Evolutionary conservation across 2,113 vertebrate genomes (phyloP), one percentile per base, ranked within the genome.

Genomic region (Euleptes europaea): DNA sequence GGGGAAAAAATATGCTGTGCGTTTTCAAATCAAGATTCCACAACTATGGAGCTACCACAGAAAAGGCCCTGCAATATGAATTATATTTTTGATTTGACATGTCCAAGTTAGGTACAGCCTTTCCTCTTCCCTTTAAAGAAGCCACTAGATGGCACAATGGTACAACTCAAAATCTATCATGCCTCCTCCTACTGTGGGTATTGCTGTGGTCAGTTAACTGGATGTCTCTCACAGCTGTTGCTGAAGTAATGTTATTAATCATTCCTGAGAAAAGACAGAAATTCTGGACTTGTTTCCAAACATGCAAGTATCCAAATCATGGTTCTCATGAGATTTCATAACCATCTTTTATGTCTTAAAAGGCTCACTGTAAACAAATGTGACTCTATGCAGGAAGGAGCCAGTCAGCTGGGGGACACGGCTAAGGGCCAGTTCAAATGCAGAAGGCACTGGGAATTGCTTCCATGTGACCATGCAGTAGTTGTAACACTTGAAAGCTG

Each of bases 101-200:
- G 51, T 21, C 57, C 17, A 66, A 31, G 10, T 28, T 47, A 63
- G 42, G 6, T 15, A n/a, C 4, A 80, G 31, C 26, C 14, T 54
- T 49, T 40, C 69, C 15, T 67, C 42, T 54, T 66, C 44, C 38
- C 11, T 26, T 35, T 19, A 67, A 35, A 10, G 40, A 67, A 47
- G 40, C 78, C 87, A 76, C 77, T 77, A 63, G 87, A 28, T 77
- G 87, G 87, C 83, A 75, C 71, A 31, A 38, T 38, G 49, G 65
- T 21, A 80, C 87, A 84, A 70, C 28, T 47, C 71, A 84, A 67
- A 23, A 4, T 74, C 10, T 44, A 23, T 14, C 40, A 28, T 63
- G 60, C 60, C 60, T 63, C 6, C 28, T 60, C 57, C 60, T 63
- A 28, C 26, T 9, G 5, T 1, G 26, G 70, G 19, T 31, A 54